These are phyloP conservation scores for Rhinoderma darwinii DNA, from an alignment of 2,113 vertebrate genomes.

Conservation along the genomic window DNA sequence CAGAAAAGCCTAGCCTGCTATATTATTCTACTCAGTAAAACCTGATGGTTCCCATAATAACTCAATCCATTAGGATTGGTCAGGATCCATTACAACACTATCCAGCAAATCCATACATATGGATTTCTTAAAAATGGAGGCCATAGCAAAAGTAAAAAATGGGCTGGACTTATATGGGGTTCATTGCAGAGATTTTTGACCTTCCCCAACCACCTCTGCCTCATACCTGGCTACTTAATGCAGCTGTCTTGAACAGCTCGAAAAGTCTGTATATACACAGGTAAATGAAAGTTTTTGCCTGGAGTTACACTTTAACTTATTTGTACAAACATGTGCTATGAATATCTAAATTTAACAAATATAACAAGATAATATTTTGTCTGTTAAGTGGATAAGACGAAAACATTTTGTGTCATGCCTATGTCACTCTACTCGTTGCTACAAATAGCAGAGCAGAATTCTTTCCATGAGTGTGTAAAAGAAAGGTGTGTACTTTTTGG, in stretches of 20 bases:
- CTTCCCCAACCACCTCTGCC: neutral
- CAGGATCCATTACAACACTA: neutral
- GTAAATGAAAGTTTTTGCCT: neutral
- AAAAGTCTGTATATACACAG: neutral
- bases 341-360: neutral
- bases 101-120: no score
- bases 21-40: no score
- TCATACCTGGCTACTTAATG: neutral
- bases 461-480: neutral
- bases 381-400: neutral
- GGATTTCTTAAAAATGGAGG: no score
- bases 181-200: neutral
- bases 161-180: neutral
- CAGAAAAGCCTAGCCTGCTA: no score
- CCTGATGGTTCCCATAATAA: no score
- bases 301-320: neutral
- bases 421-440: neutral
- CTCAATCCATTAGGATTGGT: neutral
- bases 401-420: slow-evolving; percentile 29
- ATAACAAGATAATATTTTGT: neutral
- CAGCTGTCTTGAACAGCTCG: neutral
- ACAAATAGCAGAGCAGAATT: neutral
- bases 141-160: neutral
- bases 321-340: neutral
- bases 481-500: neutral